phyloP scores from a whole-genome alignment of 1,140 invertebrate genomes.

The Drosophila parabipectinata region DNA sequence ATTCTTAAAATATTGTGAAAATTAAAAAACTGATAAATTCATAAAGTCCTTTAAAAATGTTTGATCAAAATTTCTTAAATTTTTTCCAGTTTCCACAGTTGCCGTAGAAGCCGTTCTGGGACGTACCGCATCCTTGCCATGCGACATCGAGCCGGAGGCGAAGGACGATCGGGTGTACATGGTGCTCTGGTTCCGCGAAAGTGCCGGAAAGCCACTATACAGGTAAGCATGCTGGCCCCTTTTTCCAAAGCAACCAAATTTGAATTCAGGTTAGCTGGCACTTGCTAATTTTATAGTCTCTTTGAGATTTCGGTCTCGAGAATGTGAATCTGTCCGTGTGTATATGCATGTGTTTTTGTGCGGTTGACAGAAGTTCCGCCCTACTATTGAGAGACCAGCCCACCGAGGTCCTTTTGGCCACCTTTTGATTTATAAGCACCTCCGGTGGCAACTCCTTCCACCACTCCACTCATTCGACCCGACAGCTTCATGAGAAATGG shows the following conservation, averaged over 20 bases:
- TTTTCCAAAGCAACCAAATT: conserved; percentile 8
- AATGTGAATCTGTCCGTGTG: conserved; percentile 4
- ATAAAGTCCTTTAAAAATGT: too few species aligned
- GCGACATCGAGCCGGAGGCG: conserved; percentile 90
- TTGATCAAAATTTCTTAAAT: conserved; percentile 11
- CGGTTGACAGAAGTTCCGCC: conserved; percentile 26
- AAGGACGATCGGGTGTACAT: conserved; percentile 93
- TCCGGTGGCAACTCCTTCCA: conserved; percentile 8
- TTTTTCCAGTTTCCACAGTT: conserved; percentile 88
- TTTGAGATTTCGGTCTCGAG: conserved; percentile 31
- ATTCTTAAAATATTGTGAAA: too few species aligned
- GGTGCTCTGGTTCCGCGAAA: conserved; percentile 95
- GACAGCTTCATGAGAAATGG: conserved; percentile 75
- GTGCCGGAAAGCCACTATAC: conserved; percentile 93
- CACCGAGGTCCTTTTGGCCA: conserved; percentile 24
- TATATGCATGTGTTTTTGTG: background rate
- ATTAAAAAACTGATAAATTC: too few species aligned
- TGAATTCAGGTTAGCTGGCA: conserved; percentile 24
- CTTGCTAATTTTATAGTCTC: conserved; percentile 51
- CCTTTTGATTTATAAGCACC: conserved; percentile 66
- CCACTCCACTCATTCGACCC: conserved; percentile 28
- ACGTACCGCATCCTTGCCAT: conserved; percentile 90
- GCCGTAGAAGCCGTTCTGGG: conserved; percentile 92
- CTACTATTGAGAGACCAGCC: conserved; percentile 11
- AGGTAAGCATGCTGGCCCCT: conserved; percentile 86